A percentile compares a stretch with the other conserved stretches of the same genome.
phyloP scores from a whole-genome alignment of 1,140 invertebrate genomes.

The Lepidotrigona ventralis region DNA sequence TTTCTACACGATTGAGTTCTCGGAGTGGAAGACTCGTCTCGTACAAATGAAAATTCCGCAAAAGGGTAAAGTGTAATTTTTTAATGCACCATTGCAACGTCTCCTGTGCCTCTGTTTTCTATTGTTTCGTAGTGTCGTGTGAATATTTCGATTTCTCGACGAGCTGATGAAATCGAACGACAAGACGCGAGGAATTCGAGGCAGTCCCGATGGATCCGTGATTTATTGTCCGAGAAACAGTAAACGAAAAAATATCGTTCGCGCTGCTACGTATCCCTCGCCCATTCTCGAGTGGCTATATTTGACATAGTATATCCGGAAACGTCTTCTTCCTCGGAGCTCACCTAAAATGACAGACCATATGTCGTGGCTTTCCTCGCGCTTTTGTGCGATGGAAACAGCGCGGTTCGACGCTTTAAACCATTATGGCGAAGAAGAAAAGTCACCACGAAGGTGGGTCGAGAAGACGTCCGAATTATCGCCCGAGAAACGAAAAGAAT shows the following conservation, averaged over 20 bases:
- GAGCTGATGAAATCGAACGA: conserved; percentile 23
- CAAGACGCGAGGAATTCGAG: neutral
- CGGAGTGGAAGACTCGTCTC: no score
- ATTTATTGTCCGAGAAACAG: conserved; percentile 28
- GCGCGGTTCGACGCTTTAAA: neutral
- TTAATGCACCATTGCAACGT: no score
- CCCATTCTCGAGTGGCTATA: conserved; percentile 16
- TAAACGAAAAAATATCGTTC: conserved; percentile 40
- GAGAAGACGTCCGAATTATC: neutral
- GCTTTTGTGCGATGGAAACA: neutral
- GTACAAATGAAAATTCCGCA: no score
- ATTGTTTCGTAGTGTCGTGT: neutral
- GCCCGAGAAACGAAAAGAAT: neutral
- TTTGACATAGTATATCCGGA: conserved; percentile 57
- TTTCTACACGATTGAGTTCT: no score
- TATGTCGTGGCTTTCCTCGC: neutral
- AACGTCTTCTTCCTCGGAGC: conserved; percentile 45
- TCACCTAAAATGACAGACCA: neutral
- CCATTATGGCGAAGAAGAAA: no score
- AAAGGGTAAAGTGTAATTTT: no score
- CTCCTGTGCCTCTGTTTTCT: neutral
- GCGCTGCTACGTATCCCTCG: neutral
- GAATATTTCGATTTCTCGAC: neutral
- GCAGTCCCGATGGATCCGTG: neutral
- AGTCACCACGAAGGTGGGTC: no score